Conservation (phyloP, 2,113 vertebrate species). For the Pavo muticus region DNA sequence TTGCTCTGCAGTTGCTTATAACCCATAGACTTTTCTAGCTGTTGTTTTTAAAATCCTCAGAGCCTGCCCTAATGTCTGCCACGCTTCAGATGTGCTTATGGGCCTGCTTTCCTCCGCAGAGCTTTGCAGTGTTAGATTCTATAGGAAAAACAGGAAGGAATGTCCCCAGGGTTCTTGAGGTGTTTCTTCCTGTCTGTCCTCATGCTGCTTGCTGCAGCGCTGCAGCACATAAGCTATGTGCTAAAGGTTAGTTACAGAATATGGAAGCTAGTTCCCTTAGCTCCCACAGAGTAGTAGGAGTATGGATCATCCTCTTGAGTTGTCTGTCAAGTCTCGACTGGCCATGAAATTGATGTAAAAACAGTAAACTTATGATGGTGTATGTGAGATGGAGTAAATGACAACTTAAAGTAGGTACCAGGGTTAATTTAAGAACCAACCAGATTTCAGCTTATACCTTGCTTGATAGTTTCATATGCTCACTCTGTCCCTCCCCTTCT, state of each 20-base stretch:
- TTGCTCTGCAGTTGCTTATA: background rate
- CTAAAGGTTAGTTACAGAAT: background rate
- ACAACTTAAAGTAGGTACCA: background rate
- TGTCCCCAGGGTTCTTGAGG: background rate
- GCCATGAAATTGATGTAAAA: background rate
- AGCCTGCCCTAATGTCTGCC: background rate
- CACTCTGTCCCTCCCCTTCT: background rate
- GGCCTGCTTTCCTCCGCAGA: background rate
- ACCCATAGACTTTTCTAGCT: background rate
- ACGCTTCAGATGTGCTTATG: background rate
- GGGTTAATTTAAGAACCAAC: background rate
- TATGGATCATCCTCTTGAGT: background rate
- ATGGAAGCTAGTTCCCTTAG: background rate
- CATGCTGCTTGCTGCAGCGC: background rate
- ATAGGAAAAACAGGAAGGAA: background rate
- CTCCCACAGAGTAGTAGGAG: background rate
- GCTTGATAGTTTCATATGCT: background rate
- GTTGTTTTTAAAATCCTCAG: background rate
- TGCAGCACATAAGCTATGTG: background rate
- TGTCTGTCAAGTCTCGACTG: background rate
- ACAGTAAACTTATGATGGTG: background rate
- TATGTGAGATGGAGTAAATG: background rate
- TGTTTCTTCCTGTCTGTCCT: background rate
- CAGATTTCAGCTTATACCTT: background rate
- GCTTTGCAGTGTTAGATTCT: background rate